Base-by-base conservation (phyloP, 2,113 vertebrate genomes). In the Dicentrarchus labrax region DNA sequence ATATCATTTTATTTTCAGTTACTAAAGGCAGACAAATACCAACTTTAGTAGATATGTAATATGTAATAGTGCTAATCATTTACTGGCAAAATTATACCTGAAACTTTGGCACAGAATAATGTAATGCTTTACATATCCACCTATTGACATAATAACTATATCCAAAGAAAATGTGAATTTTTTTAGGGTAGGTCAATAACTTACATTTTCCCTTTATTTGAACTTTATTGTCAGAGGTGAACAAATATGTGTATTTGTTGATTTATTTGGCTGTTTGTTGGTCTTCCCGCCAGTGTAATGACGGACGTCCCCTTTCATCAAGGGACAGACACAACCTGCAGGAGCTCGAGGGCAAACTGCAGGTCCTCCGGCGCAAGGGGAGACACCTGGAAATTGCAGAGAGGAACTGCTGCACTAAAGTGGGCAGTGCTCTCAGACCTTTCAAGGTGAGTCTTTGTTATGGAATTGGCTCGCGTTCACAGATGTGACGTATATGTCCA, bases 391-490 rank as follows among this genome's bases (percentile, higher is more conserved):
- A 98, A 76, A 96, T 96, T 65, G 96, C 97, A 82, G 97, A 98
- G 92, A 97, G 96, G 78, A 98, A 96, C 94, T 98, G 96, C 93
- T 99, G 98, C 96, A 96, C 93, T 0, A 99, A 96, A 94, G 96
- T 98, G 90, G 97, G 96, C 89, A 95, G 94, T 50, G 97, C 95
- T 89, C 93, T 99, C 61, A 94, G 97, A 67, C 98, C 98, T 71
- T 45, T 99, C 41, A 99, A 99, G 96, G 98, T 99, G 92, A 94
- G 88, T 85, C 57, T 86, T 24, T 72, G 60, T 84, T 84, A 79
- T 68, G 30, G 30, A 30, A 30, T 30, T 30, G 62, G 62, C 38
- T 84, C 50, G n/a, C 6, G 38, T 76, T 65, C 30, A 74, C 22
- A 68, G 16, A 64, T 78, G 56, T 76, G 64, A 82, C 76, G 66